phyloP scores from a whole-genome alignment of 1,140 invertebrate species.

The Pseudomyrmex gracilis region DNA sequence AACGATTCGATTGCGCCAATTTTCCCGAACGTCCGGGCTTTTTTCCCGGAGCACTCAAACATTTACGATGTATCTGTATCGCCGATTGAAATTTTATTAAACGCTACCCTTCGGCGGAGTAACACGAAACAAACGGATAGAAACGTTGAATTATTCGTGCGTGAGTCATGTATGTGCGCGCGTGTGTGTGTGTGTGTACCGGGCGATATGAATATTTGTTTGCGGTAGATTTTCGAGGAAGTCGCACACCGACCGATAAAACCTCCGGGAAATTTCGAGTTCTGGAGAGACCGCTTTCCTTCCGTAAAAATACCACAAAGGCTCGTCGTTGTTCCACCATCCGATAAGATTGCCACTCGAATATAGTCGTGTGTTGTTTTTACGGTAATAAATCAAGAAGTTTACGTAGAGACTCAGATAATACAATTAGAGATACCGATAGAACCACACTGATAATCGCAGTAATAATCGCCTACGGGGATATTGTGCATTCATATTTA shows the following conservation, averaged over 20 bases:
- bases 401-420: conserved; percentile 7
- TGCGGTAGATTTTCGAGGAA: conserved; percentile 62
- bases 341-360: conserved; percentile 42
- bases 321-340: not conserved
- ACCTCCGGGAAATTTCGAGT: conserved; percentile 55
- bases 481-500: conserved; percentile 13
- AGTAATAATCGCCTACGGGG: not conserved
- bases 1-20: not conserved
- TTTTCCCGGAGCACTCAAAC: not conserved
- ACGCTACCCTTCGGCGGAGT: not conserved
- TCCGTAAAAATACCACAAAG: conserved; percentile 11
- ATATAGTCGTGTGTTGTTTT: conserved; percentile 13
- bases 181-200: not conserved
- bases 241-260: conserved; percentile 51
- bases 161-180: not conserved
- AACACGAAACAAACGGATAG: conserved; percentile 25
- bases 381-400: conserved; percentile 3
- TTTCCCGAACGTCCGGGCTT: conserved; percentile 14
- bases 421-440: not conserved
- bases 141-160: conserved; percentile 42
- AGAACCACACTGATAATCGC: not conserved
- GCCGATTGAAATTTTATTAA: conserved; percentile 18
- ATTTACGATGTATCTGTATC: not conserved
- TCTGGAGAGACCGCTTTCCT: not conserved
- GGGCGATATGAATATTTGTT: conserved; percentile 66